Evolutionary conservation across 2,888 invertebrate species (phyloP), one percentile per base, ranked within the genome.

Genomic region (Imbricaverruca yamaguchii): DNA sequence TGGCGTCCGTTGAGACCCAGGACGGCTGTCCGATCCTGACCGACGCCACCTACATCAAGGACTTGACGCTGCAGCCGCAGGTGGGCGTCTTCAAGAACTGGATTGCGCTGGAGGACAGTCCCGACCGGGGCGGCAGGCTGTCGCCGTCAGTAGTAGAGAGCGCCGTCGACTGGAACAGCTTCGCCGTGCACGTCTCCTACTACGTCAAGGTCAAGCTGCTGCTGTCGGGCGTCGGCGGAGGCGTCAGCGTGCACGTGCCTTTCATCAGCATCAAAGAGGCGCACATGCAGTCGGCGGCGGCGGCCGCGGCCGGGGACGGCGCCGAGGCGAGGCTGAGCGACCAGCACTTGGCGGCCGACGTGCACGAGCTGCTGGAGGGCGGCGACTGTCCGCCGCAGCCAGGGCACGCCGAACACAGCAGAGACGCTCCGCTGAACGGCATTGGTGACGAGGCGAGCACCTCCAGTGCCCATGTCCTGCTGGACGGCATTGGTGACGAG

Each of bases 111-210:
- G 94, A 95, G 87, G 94, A 94, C 85, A 93, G 93, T 0, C 91
- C 93, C 86, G 92, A 92, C 80, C 92, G 81, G 39, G 87, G 89
- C 21, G 88, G 90, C 10, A 89, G 88, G 80, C 86, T 91, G 13
- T 91, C 91, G 0, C 90, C 90, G 11, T 80, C 84, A 23, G 84
- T 84, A 13, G 87, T 89, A n/a, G 82, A 83, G 79, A 80, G 81
- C 13, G 82, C 82, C 55, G 94, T 94, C 84, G 90, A 94, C 82
- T 83, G 85, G 81, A 95, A 95, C 87, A 94, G 93, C 0, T 95
- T 95, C 85, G 95, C 95, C 81, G 95, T 95, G 85, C 95, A 95
- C 88, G 95, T 95, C 15, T 94, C 94, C 0, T 95, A 95, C 87
- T 95, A 95, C 86, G 94, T 95, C 12, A 95, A 95, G 90, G 92